phyloP scores from a whole-genome alignment of 2,797 vertebrate species.

The Myotis daubentonii region DNA sequence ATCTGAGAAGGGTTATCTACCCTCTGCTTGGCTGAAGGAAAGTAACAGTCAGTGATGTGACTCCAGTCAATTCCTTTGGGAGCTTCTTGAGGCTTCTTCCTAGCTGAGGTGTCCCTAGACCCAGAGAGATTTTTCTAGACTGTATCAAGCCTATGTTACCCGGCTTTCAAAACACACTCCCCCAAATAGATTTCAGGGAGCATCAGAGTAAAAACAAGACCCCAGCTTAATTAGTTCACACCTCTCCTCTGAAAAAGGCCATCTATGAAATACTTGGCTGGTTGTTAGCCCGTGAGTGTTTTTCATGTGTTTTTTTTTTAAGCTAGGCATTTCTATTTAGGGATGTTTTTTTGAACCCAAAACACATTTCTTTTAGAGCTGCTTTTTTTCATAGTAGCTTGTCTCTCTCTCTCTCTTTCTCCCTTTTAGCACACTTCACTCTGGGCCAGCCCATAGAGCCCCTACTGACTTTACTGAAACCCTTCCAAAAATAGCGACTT shows the following conservation, averaged over 20 bases:
- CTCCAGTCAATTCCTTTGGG: neutral
- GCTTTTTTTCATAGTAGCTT: neutral
- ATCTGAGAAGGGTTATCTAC: neutral
- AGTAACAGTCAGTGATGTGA: neutral
- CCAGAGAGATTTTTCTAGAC: neutral
- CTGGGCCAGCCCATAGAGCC: neutral
- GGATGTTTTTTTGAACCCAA: neutral
- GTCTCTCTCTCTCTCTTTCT: neutral
- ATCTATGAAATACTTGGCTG: neutral
- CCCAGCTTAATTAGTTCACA: neutral
- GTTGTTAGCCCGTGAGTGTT: neutral
- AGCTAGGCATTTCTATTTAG: neutral
- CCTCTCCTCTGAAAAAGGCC: neutral
- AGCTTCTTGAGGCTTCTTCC: neutral
- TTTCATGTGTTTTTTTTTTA: neutral
- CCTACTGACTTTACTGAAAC: neutral
- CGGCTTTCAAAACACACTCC: slow-evolving; percentile 8
- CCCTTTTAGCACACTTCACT: neutral
- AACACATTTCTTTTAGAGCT: neutral
- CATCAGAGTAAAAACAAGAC: neutral
- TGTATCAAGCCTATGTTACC: neutral
- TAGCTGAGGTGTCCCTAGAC: neutral
- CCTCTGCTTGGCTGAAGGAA: neutral
- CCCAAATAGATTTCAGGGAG: neutral
- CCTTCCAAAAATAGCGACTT: slow-evolving; percentile 55